These are phyloP conservation scores for Cenopis cana DNA, from an alignment of 2,888 invertebrate species.

Conservation along the genomic window DNA sequence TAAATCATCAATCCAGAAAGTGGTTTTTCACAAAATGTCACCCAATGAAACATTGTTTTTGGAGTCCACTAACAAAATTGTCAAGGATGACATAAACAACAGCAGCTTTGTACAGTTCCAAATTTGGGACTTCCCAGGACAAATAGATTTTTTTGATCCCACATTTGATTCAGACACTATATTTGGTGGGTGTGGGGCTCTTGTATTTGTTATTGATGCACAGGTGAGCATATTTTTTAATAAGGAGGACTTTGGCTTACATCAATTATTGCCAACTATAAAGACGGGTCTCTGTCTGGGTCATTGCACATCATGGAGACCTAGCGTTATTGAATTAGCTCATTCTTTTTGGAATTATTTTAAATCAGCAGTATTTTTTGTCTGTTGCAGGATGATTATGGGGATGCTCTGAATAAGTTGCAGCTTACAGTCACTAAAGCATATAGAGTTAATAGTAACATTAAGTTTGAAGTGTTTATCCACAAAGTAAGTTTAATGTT, in stretches of 20 bases:
- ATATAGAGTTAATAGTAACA: slow-evolving; percentile 97
- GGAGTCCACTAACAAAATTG: slow-evolving; percentile 99
- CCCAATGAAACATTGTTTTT: slow-evolving; percentile 99
- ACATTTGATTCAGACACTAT: slow-evolving; percentile 98
- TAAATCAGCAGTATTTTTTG: neutral
- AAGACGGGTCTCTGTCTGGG: too few species aligned
- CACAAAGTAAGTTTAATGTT: slow-evolving; percentile 89
- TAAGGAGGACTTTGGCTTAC: neutral
- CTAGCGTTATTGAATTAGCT: neutral
- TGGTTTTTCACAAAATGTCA: slow-evolving; percentile 99
- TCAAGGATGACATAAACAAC: slow-evolving; percentile 99
- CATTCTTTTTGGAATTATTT: neutral
- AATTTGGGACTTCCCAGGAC: slow-evolving; percentile 99
- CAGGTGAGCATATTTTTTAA: slow-evolving; percentile 82
- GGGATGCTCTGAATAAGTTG: slow-evolving; percentile 96
- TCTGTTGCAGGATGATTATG: slow-evolving; percentile 94
- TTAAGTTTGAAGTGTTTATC: slow-evolving; percentile 99
- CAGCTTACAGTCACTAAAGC: slow-evolving; percentile 97
- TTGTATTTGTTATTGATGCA: slow-evolving; percentile 99
- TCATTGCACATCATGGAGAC: too few species aligned
- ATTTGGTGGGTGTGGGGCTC: slow-evolving; percentile 98
- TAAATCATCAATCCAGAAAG: slow-evolving; percentile 99
- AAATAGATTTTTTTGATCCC: slow-evolving; percentile 98
- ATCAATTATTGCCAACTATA: neutral
- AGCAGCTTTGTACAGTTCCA: slow-evolving; percentile 99